Conservation (phyloP, 2,888 invertebrate genomes). For the Apoda limacodes region DNA sequence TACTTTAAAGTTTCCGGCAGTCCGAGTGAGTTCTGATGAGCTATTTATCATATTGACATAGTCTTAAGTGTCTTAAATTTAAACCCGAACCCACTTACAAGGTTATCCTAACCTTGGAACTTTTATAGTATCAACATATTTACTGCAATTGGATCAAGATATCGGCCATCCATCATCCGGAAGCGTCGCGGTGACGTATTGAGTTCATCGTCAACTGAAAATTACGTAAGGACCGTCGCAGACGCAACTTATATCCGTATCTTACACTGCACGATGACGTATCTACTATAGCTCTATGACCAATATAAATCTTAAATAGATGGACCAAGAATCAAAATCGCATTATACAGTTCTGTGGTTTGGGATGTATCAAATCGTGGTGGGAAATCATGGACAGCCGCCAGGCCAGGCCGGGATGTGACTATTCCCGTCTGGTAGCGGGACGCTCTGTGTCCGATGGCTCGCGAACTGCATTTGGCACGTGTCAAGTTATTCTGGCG, state of each 20-base stretch:
- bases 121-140: conserved; percentile 28
- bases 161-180: conserved; percentile 51
- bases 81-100: conserved; percentile 23
- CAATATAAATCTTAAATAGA: conserved; percentile 36
- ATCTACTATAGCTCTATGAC: conserved; percentile 27
- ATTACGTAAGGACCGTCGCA: conserved; percentile 60
- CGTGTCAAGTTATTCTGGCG: conserved; percentile 47
- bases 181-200: conserved; percentile 56
- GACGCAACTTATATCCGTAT: conserved; percentile 58
- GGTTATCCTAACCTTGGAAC: conserved; percentile 35
- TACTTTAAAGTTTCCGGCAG: too few species aligned
- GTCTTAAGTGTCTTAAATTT: too few species aligned
- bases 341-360: conserved; percentile 29
- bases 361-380: conserved; percentile 36
- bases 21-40: too few species aligned
- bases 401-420: conserved; percentile 63
- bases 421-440: conserved; percentile 66
- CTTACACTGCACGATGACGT: conserved; percentile 26
- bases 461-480: conserved; percentile 43
- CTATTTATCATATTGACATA: too few species aligned
- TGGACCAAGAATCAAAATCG: conserved; percentile 41
- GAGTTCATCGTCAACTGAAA: conserved; percentile 58
- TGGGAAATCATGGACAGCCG: conserved; percentile 48
- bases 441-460: conserved; percentile 48
- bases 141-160: conserved; percentile 33